phyloP scores from a whole-genome alignment of 2,113 vertebrate species.

The Conger conger region DNA sequence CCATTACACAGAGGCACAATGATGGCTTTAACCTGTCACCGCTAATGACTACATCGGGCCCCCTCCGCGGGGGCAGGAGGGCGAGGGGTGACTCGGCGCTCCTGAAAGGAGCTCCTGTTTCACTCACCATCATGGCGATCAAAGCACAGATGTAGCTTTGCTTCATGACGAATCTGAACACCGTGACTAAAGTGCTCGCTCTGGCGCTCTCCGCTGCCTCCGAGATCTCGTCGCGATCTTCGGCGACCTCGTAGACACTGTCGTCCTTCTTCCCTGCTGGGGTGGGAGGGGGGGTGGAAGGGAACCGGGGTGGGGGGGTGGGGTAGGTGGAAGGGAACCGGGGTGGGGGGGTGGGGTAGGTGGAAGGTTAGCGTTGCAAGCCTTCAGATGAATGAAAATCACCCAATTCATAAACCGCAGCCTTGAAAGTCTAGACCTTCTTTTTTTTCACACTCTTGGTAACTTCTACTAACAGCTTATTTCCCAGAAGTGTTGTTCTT shows the following conservation, averaged over 20 bases:
- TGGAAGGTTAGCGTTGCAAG: not conserved
- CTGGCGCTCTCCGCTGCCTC: conserved; percentile 69
- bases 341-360: conserved; percentile 25
- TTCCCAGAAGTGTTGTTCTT: conserved; percentile 26
- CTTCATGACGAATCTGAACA: conserved; percentile 96
- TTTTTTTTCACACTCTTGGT: not conserved
- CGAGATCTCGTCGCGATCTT: conserved; percentile 66
- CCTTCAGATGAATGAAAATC: conserved; percentile 26
- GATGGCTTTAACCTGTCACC: conserved; percentile 16
- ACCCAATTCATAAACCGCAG: conserved; percentile 23
- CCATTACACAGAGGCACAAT: conserved; percentile 24
- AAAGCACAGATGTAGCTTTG: conserved; percentile 98
- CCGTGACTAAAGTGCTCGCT: conserved; percentile 78
- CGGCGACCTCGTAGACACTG: conserved; percentile 56
- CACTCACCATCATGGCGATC: conserved; percentile 73
- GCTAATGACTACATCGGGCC: conserved; percentile 28
- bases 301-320: conserved; percentile 26
- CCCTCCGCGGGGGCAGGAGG: not conserved
- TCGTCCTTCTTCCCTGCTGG: conserved; percentile 63
- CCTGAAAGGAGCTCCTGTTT: conserved; percentile 2
- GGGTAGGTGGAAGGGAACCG: conserved; percentile 17
- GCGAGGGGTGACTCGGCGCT: too few species aligned
- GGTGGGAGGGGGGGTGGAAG: conserved; percentile 29
- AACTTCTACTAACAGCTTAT: not conserved
- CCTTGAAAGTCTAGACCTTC: conserved; percentile 22